Conservation (phyloP, 2,888 invertebrate genomes). For the Clanis bilineata region DNA sequence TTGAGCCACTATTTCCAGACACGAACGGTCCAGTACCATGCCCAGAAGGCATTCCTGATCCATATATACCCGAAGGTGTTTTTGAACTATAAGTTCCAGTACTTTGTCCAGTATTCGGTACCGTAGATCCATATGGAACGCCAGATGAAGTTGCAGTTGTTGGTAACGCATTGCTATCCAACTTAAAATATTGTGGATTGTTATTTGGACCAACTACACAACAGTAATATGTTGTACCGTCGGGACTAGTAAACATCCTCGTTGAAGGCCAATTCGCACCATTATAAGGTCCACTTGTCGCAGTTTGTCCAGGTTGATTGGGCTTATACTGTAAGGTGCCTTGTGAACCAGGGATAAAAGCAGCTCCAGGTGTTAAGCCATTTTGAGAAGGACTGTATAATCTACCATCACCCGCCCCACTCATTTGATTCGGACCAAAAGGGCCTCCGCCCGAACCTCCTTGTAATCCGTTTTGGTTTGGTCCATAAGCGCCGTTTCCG, state of each 20-base stretch:
- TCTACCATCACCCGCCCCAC: slow-evolving; percentile 9
- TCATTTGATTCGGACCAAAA: slow-evolving; percentile 26
- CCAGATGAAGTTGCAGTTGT: slow-evolving; percentile 14
- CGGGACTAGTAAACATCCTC: slow-evolving; percentile 36
- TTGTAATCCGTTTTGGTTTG: background rate
- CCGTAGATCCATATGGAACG: slow-evolving; percentile 17
- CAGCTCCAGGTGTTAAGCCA: background rate
- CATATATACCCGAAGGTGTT: background rate
- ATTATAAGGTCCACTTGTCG: slow-evolving; percentile 19
- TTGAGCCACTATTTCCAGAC: background rate
- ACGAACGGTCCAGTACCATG: background rate
- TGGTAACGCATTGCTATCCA: slow-evolving; percentile 20
- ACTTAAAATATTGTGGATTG: slow-evolving; percentile 31
- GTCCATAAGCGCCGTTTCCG: background rate
- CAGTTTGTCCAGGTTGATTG: slow-evolving; percentile 12
- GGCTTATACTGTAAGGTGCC: background rate
- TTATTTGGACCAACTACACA: slow-evolving; percentile 43
- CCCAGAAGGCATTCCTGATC: background rate
- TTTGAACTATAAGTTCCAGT: slow-evolving; percentile 6
- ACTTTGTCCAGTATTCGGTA: slow-evolving; percentile 5
- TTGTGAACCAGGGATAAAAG: background rate
- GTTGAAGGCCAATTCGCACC: slow-evolving; percentile 38
- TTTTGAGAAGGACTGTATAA: background rate
- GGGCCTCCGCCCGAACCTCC: slow-evolving; percentile 15
- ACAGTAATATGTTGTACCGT: slow-evolving; percentile 46